Evolutionary conservation across 2,797 vertebrate genomes (phyloP).

Genomic region (Dromococcyx pavoninus): DNA sequence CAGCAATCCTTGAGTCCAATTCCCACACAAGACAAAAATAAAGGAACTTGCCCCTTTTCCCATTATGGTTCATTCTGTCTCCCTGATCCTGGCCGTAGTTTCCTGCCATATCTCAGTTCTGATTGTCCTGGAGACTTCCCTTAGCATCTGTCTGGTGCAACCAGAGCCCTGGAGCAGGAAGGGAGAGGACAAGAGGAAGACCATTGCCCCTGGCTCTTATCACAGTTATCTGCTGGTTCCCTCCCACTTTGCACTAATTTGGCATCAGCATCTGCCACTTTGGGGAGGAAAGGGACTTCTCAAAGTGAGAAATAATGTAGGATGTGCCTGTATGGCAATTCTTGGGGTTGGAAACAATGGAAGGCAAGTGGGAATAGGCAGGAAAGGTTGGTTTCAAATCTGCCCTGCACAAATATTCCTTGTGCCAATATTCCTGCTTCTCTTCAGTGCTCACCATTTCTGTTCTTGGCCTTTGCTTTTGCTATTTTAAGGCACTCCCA

Average conservation of each 20-base stretch:
- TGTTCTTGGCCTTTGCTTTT: background rate
- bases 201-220: slow-evolving; percentile 38
- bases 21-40: slow-evolving; percentile 53
- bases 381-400: slow-evolving; percentile 25
- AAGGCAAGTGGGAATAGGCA: slow-evolving; percentile 18
- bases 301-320: slow-evolving; percentile 30
- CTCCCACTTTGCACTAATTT: slow-evolving; percentile 31
- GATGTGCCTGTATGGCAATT: slow-evolving; percentile 36
- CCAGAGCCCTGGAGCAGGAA: background rate
- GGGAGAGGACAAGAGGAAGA: background rate
- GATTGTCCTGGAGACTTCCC: background rate
- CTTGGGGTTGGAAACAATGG: slow-evolving; percentile 52
- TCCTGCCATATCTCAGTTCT: background rate
- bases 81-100: background rate
- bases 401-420: background rate
- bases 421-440: background rate
- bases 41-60: slow-evolving; percentile 35
- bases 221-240: slow-evolving; percentile 9
- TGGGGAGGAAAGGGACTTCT: slow-evolving; percentile 44
- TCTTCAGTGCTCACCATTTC: background rate
- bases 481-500: background rate
- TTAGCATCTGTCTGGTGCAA: background rate
- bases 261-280: slow-evolving; percentile 41
- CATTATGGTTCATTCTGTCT: background rate
- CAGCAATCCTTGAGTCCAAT: slow-evolving; percentile 36